Percentiles rank a stretch among this genome's conserved stretches.
These are phyloP conservation scores for Formica selysi DNA, from an alignment of 1,140 invertebrate genomes.

Conservation along the genomic window DNA sequence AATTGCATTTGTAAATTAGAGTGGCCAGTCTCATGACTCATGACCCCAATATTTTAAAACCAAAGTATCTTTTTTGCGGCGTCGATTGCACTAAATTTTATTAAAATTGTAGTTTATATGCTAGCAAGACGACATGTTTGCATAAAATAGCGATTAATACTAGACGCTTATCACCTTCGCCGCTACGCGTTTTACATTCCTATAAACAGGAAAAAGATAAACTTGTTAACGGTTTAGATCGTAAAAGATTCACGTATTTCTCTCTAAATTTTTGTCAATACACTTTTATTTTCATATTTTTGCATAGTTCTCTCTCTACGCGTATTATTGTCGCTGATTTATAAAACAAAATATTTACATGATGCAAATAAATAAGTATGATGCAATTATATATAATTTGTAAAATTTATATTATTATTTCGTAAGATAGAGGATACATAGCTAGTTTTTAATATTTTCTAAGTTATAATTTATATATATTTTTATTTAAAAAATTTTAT, in stretches of 20 bases:
- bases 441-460: neutral
- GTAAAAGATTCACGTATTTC: neutral
- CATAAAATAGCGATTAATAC: constrained; percentile 41
- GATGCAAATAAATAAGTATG: neutral
- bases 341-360: constrained; percentile 5
- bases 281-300: neutral
- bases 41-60: neutral
- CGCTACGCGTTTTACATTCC: neutral
- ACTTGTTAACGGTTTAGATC: neutral
- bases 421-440: neutral
- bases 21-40: neutral
- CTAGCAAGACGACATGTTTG: neutral
- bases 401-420: constrained; percentile 12
- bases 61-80: neutral
- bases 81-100: constrained; percentile 17
- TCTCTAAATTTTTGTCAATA: neutral
- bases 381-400: neutral
- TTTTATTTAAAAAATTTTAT: too few species aligned
- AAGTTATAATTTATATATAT: too few species aligned
- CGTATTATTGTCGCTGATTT: neutral
- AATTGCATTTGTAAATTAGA: neutral
- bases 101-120: constrained; percentile 12
- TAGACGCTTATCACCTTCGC: neutral
- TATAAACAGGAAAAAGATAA: neutral
- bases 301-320: neutral